Evolutionary conservation across 2,113 vertebrate species (phyloP).

Genomic region (Cinclus mexicanus): DNA sequence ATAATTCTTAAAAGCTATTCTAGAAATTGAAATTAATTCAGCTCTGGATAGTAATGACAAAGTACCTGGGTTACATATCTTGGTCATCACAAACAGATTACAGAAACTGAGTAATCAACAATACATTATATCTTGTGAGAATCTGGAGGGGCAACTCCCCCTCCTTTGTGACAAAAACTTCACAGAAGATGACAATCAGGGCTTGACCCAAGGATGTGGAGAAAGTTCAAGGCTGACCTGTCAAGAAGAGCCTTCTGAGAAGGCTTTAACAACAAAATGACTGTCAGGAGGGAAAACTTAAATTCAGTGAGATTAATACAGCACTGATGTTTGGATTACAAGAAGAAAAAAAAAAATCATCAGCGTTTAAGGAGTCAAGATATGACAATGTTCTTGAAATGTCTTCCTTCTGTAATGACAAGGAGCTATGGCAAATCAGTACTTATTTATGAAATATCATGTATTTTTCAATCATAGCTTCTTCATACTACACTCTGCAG

Average conservation of each 20-base stretch:
- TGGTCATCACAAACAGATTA: neutral
- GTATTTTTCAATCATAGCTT: neutral
- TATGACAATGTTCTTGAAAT: neutral
- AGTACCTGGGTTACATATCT: neutral
- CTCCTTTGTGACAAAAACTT: neutral
- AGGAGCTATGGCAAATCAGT: neutral
- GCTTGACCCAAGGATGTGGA: neutral
- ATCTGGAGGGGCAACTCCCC: neutral
- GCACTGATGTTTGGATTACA: neutral
- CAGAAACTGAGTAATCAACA: neutral
- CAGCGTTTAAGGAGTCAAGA: neutral
- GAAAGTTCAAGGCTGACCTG: neutral
- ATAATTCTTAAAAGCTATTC: neutral
- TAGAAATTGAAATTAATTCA: neutral
- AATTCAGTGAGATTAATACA: neutral
- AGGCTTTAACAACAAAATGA: neutral
- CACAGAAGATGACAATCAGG: neutral
- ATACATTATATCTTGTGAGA: neutral
- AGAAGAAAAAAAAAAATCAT: neutral
- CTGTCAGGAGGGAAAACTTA: neutral
- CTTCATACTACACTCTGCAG: neutral
- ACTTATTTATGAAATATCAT: neutral
- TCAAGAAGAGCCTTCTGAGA: neutral
- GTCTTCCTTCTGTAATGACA: neutral
- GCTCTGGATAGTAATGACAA: neutral